These are phyloP conservation scores for Chaetogeoica ovagalla DNA, from an alignment of 2,888 invertebrate genomes.

Conservation along the genomic window DNA sequence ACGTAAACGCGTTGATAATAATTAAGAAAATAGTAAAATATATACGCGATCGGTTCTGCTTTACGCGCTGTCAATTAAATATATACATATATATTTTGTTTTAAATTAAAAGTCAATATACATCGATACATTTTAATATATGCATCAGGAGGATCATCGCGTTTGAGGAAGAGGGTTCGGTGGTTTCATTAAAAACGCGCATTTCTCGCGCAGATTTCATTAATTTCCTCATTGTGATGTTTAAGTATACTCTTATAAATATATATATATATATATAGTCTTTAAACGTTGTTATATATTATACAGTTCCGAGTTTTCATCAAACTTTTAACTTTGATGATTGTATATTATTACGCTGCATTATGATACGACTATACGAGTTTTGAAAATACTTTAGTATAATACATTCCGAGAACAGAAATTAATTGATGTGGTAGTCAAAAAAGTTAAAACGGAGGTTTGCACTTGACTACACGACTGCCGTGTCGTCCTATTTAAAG, in stretches of 20 bases:
- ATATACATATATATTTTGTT: too few relatives aligned
- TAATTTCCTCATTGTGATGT: neutral
- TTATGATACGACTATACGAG: conserved; percentile 1
- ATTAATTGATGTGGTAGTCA: conserved; percentile 11
- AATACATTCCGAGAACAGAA: conserved; percentile 7
- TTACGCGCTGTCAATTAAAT: too few relatives aligned
- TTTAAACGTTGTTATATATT: conserved; percentile 2
- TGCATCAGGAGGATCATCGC: neutral
- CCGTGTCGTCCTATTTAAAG: neutral
- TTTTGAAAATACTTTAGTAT: conserved; percentile 1
- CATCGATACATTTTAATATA: too few relatives aligned
- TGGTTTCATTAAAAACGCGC: neutral
- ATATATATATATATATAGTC: neutral
- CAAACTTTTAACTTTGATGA: conserved; percentile 14
- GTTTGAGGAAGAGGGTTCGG: neutral
- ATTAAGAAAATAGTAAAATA: too few relatives aligned
- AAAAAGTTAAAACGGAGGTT: conserved; percentile 22
- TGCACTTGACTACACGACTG: conserved; percentile 1
- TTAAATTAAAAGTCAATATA: too few relatives aligned
- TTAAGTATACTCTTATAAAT: too few relatives aligned
- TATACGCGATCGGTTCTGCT: too few relatives aligned
- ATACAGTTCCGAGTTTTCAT: conserved; percentile 4
- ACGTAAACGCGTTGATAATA: too few relatives aligned
- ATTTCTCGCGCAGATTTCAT: neutral
- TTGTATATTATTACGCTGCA: too few relatives aligned